phyloP scores from a whole-genome alignment of 2,113 vertebrate species.

The Cryptomyrus ogoouensis region DNA sequence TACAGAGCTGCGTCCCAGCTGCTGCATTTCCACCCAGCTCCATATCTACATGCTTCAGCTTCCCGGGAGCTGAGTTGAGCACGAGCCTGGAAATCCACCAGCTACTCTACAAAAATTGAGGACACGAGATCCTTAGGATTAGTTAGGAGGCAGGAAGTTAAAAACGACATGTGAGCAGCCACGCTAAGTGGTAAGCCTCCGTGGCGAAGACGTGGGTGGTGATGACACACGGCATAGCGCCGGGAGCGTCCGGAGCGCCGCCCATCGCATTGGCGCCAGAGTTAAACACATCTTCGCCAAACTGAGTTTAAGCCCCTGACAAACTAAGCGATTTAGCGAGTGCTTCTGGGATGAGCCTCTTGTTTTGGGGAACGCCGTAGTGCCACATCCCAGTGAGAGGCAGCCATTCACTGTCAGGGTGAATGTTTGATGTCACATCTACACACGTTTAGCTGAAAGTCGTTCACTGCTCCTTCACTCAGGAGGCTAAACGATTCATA shows the following conservation, averaged over 20 bases:
- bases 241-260: slow-evolving; percentile 22
- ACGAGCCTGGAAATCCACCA: slow-evolving; percentile 22
- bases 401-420: neutral
- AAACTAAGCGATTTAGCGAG: slow-evolving; percentile 29
- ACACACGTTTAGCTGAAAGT: neutral
- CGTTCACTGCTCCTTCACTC: neutral
- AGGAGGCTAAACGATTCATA: slow-evolving; percentile 8
- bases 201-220: slow-evolving; percentile 26
- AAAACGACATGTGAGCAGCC: slow-evolving; percentile 22
- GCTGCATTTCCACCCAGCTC: neutral
- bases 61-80: slow-evolving; percentile 3
- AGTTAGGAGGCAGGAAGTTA: slow-evolving; percentile 27
- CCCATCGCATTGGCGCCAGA: slow-evolving; percentile 18
- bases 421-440: neutral
- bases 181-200: slow-evolving; percentile 27
- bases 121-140: slow-evolving; percentile 13
- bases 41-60: neutral
- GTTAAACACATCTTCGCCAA: slow-evolving; percentile 15
- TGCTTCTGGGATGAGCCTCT: neutral
- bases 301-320: slow-evolving; percentile 25
- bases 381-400: slow-evolving; percentile 15
- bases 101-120: slow-evolving; percentile 16
- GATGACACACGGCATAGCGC: slow-evolving; percentile 17
- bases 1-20: neutral
- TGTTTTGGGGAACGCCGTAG: neutral